phyloP scores from a whole-genome alignment of 2,113 vertebrate species.

The Emydura subglobosa region DNA sequence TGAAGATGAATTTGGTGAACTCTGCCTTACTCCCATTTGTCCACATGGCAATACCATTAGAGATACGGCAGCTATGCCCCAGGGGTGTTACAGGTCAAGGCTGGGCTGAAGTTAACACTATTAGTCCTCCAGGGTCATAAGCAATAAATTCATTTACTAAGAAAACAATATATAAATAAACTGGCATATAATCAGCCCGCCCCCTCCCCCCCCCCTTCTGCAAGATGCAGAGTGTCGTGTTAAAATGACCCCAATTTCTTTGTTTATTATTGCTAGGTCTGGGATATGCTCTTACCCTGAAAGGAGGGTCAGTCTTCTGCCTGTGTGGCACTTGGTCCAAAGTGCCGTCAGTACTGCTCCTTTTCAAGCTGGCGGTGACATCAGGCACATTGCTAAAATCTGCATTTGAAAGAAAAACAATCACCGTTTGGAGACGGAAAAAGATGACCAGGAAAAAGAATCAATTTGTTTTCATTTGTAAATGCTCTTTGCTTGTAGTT shows the following conservation, averaged over 20 bases:
- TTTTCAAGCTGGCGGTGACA: constrained; percentile 78
- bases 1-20: background rate
- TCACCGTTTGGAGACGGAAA: background rate
- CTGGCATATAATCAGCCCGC: background rate
- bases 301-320: constrained; percentile 75
- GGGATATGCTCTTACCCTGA: constrained; percentile 77
- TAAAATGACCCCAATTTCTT: background rate
- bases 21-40: background rate
- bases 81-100: background rate
- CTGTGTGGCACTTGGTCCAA: constrained; percentile 74
- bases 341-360: constrained; percentile 81
- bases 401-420: constrained; percentile 59
- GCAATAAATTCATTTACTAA: background rate
- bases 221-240: background rate
- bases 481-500: background rate
- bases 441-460: background rate
- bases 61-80: background rate
- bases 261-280: background rate
- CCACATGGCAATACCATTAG: background rate
- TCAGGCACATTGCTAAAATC: constrained; percentile 86
- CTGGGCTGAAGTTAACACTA: background rate
- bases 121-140: background rate
- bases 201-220: background rate
- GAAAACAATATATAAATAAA: background rate
- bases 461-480: background rate